Base-by-base conservation (phyloP, 2,888 invertebrate species). In the Dioctria rufipes region DNA sequence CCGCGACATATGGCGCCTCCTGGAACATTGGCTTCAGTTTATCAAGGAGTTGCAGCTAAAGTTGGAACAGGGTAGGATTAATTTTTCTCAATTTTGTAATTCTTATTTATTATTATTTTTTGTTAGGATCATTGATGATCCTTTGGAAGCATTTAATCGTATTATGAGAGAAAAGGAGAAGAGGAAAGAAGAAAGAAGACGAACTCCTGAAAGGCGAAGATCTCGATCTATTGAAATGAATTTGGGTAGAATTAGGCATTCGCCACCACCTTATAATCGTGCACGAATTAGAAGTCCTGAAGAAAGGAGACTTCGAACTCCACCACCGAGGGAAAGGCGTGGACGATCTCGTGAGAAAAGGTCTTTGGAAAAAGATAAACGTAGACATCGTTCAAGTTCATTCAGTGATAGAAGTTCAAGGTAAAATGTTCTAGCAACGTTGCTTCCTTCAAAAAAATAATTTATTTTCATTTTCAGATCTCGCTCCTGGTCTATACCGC, bases 131-230 rank as follows among this genome's bases (percentile, higher is more conserved):
- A 94, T 94, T 84, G 95, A 95, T 86, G 96, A 96, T 89, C 95
- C 96, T 3, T 89, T 96, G 85, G 95, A 95, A 88, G 95, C 95
- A 78, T 96, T 96, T 88, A 94, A 96, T 88, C 92, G 95, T 84
- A 94, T 96, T 91, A 91, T 96, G 86, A 92, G 95, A 83, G 96
- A 96, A 88, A 96, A 96, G 88, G 92, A 93, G 78, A 91, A 93
- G 82, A 87, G 90, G 65, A 90, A 90, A 83, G 89, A 89, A 67
- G 89, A 91, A 81, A 88, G 89, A 43, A 87, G 90, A 78, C 85
- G 91, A 88, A 85, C 90, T 89, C 84, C 91, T 87, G 87, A 88
- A 84, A 84, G 90, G 84, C 86, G 90, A 84, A 83, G 91, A 86
- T 86, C 88, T 84, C 80, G 90, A 86, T 86, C 88, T 3, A 88